Evolutionary conservation across 2,888 invertebrate species (phyloP).

Genomic region (Ochropacha duplaris): DNA sequence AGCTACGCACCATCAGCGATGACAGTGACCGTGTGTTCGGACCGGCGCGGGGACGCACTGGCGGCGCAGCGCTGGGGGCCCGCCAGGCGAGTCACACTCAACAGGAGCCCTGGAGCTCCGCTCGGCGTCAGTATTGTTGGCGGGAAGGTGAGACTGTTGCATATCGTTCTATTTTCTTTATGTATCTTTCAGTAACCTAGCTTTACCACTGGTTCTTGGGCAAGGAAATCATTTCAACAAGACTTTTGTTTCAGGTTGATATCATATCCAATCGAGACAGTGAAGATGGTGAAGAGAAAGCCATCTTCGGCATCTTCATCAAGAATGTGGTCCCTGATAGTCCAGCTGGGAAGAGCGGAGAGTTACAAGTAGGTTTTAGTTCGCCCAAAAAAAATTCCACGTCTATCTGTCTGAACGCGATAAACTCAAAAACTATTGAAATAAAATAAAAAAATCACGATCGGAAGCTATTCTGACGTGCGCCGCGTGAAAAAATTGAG

Average conservation of each 20-base stretch:
- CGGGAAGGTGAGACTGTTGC: constrained; percentile 87
- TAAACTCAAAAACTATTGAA: no score
- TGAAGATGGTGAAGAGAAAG: constrained; percentile 87
- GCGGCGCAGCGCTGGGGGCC: constrained; percentile 92
- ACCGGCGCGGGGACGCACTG: constrained; percentile 44
- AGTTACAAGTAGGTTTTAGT: constrained; percentile 86
- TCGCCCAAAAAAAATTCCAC: background rate
- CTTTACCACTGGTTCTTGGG: no score
- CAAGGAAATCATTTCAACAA: no score
- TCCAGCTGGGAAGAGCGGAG: constrained; percentile 95
- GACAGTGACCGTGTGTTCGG: constrained; percentile 76
- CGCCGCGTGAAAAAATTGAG: no score
- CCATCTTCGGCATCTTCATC: constrained; percentile 97
- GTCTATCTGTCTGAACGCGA: no score
- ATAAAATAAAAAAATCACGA: no score
- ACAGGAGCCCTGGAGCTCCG: constrained; percentile 87
- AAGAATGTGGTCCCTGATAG: constrained; percentile 97
- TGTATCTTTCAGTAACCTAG: no score
- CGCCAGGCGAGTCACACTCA: constrained; percentile 88
- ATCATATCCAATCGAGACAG: constrained; percentile 86
- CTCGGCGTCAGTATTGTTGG: constrained; percentile 99
- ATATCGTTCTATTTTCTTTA: no score
- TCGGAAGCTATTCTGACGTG: no score
- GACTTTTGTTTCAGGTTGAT: constrained; percentile 83
- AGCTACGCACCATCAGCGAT: constrained; percentile 61